These are phyloP conservation scores for Mercenaria mercenaria DNA, from an alignment of 1,140 invertebrate species.

Conservation along the genomic window DNA sequence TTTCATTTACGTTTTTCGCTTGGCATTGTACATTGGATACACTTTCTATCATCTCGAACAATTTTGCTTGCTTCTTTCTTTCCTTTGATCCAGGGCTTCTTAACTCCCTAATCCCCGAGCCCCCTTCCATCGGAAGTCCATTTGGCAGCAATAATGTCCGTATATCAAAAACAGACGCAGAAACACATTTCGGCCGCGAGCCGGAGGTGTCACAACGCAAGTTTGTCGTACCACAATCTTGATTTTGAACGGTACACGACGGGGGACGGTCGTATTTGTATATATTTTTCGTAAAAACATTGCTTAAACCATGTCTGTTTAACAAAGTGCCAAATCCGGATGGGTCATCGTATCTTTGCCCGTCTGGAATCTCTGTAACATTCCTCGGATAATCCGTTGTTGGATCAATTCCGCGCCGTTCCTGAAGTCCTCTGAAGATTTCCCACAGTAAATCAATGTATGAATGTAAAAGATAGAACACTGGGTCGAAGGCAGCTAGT, in stretches of 20 bases:
- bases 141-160: neutral
- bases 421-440: slow-evolving; percentile 70
- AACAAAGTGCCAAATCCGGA: slow-evolving; percentile 60
- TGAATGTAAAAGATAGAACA: slow-evolving; percentile 74
- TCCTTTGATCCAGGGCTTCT: neutral
- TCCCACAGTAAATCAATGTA: slow-evolving; percentile 75
- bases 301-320: slow-evolving; percentile 56
- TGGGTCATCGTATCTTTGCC: slow-evolving; percentile 55
- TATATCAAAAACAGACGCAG: slow-evolving; percentile 48
- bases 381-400: slow-evolving; percentile 71
- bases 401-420: slow-evolving; percentile 67
- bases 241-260: slow-evolving; percentile 28
- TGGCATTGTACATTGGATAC: slow-evolving; percentile 6
- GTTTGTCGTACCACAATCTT: slow-evolving; percentile 56
- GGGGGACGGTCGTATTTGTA: slow-evolving; percentile 64
- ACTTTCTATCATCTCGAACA: slow-evolving; percentile 12
- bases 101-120: slow-evolving; percentile 23
- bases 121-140: slow-evolving; percentile 35
- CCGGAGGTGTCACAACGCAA: slow-evolving; percentile 59
- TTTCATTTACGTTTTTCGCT: slow-evolving; percentile 46
- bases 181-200: slow-evolving; percentile 29
- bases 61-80: neutral
- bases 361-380: slow-evolving; percentile 41
- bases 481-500: slow-evolving; percentile 71
- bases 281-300: slow-evolving; percentile 59